phyloP scores from a whole-genome alignment of 2,113 vertebrate species.

The Lagopus muta region DNA sequence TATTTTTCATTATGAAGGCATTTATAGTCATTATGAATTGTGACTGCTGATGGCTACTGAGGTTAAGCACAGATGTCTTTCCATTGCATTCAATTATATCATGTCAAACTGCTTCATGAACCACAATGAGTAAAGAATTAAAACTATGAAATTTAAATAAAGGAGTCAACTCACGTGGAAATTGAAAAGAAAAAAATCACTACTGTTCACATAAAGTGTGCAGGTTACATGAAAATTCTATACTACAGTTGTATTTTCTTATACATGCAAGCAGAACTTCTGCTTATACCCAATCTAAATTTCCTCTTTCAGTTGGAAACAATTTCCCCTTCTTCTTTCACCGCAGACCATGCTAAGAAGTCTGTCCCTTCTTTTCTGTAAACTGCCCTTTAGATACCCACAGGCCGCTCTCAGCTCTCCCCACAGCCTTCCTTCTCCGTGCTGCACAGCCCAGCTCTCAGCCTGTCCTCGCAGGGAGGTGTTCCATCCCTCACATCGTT shows the following conservation, averaged over 20 bases:
- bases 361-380: no score
- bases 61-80: conserved; percentile 41
- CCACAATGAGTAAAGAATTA: conserved; percentile 16
- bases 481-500: no score
- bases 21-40: conserved; percentile 40
- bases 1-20: conserved; percentile 43
- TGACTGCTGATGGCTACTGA: conserved; percentile 39
- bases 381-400: no score
- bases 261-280: neutral
- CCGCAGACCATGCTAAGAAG: no score
- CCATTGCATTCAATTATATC: conserved; percentile 14
- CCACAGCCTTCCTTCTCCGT: no score
- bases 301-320: no score
- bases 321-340: no score
- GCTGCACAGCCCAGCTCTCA: no score
- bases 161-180: conserved; percentile 14
- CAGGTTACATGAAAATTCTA: neutral
- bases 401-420: no score
- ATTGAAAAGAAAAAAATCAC: neutral
- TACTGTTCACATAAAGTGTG: neutral
- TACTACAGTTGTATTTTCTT: neutral
- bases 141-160: conserved; percentile 49
- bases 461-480: no score
- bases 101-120: conserved; percentile 52
- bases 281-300: no score